These are phyloP conservation scores for Lasioglossum albipes DNA, from an alignment of 1,140 invertebrate genomes.

Conservation along the genomic window DNA sequence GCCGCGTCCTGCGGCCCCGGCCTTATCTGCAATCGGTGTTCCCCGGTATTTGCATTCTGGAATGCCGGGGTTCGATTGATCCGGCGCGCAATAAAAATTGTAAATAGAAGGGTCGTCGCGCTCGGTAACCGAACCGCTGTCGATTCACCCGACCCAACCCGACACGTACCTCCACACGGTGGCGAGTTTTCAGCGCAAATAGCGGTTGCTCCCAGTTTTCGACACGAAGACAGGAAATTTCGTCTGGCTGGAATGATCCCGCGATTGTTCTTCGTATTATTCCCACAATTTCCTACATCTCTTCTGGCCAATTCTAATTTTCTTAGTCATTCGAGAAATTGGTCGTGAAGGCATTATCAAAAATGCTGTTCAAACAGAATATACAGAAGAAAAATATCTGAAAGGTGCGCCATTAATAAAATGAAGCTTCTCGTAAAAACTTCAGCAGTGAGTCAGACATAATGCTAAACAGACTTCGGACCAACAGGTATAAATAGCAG, in stretches of 20 bases:
- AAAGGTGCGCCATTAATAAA: no score
- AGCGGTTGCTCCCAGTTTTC: background rate
- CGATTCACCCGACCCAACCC: background rate
- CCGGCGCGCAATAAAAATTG: constrained; percentile 1
- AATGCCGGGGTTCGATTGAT: background rate
- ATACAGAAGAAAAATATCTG: no score
- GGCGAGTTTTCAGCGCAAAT: constrained; percentile 16
- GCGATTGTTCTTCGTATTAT: background rate
- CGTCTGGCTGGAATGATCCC: background rate
- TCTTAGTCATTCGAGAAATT: no score
- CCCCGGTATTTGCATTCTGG: background rate
- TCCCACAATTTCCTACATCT: no score
- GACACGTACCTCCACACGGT: background rate
- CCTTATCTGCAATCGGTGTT: background rate
- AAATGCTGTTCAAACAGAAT: no score
- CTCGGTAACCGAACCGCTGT: background rate
- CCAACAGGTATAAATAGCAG: no score
- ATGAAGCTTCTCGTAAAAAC: background rate
- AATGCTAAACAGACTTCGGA: no score
- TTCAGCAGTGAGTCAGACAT: no score
- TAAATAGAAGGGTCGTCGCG: constrained; percentile 5
- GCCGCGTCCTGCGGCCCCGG: background rate
- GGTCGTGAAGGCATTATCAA: no score
- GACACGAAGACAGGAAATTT: background rate
- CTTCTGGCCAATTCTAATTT: no score